Conservation (phyloP, 2,113 vertebrate genomes). For the Phasianus colchicus region DNA sequence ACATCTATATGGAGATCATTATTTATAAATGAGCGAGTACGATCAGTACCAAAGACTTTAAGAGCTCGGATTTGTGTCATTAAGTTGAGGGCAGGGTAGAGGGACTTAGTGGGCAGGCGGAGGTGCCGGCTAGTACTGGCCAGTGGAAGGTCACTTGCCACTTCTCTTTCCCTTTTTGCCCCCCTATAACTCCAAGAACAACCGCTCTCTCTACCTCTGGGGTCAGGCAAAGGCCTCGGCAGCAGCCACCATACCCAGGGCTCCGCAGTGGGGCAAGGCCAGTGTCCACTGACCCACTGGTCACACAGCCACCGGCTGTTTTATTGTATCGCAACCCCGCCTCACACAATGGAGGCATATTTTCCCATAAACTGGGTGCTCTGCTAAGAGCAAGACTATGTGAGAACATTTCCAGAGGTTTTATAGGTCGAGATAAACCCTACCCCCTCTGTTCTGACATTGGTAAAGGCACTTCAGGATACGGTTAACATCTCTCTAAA, state of each 20-base stretch:
- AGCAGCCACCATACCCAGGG: background rate
- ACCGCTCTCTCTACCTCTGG: too few species aligned
- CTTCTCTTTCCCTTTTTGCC: background rate
- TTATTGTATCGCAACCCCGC: fast-evolving
- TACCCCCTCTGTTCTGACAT: background rate
- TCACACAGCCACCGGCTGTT: background rate
- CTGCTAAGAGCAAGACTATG: background rate
- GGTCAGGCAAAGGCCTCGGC: background rate
- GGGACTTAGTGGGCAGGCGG: background rate
- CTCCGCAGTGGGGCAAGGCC: background rate
- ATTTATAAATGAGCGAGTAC: constrained; percentile 65
- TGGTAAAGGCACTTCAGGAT: background rate
- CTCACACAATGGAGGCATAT: background rate
- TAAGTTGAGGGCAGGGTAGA: constrained; percentile 16
- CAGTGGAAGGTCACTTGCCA: background rate
- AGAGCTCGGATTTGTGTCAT: constrained; percentile 61
- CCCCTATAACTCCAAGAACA: fast-evolving
- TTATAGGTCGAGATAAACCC: background rate
- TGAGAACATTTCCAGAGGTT: background rate
- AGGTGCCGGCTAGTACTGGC: background rate
- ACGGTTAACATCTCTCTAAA: background rate
- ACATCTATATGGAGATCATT: constrained; percentile 63
- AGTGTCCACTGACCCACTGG: background rate
- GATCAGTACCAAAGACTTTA: constrained; percentile 60
- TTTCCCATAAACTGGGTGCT: background rate